Base-by-base conservation (phyloP, 2,113 vertebrate genomes). In the Actenoides lindsayi region DNA sequence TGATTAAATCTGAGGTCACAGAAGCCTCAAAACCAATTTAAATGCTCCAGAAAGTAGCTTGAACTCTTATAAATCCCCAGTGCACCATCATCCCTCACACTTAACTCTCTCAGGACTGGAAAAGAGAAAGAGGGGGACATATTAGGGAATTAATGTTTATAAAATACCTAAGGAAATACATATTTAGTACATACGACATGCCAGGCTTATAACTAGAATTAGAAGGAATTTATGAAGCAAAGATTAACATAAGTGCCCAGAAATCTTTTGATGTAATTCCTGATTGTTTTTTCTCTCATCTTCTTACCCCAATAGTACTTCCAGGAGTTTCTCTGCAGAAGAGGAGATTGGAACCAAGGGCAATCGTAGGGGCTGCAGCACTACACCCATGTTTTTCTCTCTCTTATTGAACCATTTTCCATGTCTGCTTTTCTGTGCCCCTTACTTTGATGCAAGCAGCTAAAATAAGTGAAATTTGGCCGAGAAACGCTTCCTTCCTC, bases 1-100 rank as follows among this genome's bases (percentile, higher is more conserved):
- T 77, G 90, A 95, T 97, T 96, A 94, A 91, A 91, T 81, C 60
- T 87, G 54, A 96, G 70, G 94, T 93, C 89, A 88, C 59, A 81
- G 60, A 71, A 92, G n/a, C 67, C 93, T 92, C 90, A 83, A 71
- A 96, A 96, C 42, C 54, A 96, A 95, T 95, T 95, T 95, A 94
- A 94, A 94, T 83, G 19, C 54, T 95, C 73, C 63, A 83, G 69
- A 76, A 87, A 93, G 82, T 74, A 77, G 10, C 37, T 83, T 78
- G 75, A 73, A 91, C 78, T 69, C 42, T 69, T 51, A 54, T 37
- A 91, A 84, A 77, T 54, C 62, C 74, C 27, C 44, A 63, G 15
- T 27, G 35, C 51, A 41, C 24, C 42, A 25, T 85, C 62, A 87
- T 87, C n/a, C 17, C 60, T 92, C 42, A 37, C 4, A 11, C 17